Base-by-base conservation (phyloP, 2,113 vertebrate species). In the Mastomys natalensis region DNA sequence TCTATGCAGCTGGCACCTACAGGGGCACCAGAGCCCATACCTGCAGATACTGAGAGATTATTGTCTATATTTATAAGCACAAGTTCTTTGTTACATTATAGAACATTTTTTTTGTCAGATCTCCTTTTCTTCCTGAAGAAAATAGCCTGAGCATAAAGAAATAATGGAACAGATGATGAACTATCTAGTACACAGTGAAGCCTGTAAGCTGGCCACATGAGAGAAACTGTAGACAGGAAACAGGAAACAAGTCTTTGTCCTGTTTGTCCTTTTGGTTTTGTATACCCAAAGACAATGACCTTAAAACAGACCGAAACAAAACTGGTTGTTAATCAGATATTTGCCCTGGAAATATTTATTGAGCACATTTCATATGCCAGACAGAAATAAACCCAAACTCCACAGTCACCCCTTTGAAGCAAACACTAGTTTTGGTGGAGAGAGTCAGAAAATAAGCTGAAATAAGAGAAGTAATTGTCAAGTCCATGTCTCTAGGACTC, bases 311-410 rank as follows among this genome's bases (percentile, higher is more conserved):
- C 1, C n/a, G 40, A 93, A 60, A 40, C 24, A n/a, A 5, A 2
- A 64, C 45, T 40, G 55, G 45, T 51, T 17, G 12, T 60, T 70
- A 64, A 76, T 72, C n/a, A 78, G 40, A 58, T 45, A 21, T 73
- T 91, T 77, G 43, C 16, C 87, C 43, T 66, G 51, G 31, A 82
- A 91, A 95, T 72, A 51, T 62, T 68, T 82, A 82, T 62, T 82
- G 81, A 90, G 11, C 37, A 34, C 43, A 51, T 88, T 91, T 64
- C 37, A 53, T 2, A 58, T n/a, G 4, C 0, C 51, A 60, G 58
- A 84, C 48, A 76, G 12, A 90, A 91, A 62, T 7, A 74, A 29
- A 60, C 5, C 12, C 12, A 13, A 73, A 68, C 64, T 3, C 17
- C n/a, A 82, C 34, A 31, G 45, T 62, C 51, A 55, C 1, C 13